phyloP scores from a whole-genome alignment of 1,140 invertebrate genomes.

The Ephestia elutella region DNA sequence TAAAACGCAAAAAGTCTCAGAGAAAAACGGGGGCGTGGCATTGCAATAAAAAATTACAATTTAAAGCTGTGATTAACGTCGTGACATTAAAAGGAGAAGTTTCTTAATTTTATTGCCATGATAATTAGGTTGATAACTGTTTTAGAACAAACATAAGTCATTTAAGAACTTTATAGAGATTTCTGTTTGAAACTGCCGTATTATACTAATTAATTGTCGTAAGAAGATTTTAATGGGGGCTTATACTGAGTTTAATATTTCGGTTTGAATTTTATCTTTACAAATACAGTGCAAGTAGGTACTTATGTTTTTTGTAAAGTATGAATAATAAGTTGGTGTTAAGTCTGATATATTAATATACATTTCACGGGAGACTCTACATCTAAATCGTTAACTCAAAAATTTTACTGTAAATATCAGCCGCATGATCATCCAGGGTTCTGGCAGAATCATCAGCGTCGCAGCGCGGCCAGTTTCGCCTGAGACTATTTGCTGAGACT shows the following conservation, averaged over 20 bases:
- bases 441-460: too few species aligned
- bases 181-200: slow-evolving; percentile 65
- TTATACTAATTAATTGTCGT: slow-evolving; percentile 70
- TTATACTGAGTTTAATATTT: slow-evolving; percentile 22
- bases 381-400: too few species aligned
- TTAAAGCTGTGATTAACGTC: slow-evolving; percentile 45
- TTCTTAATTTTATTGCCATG: slow-evolving; percentile 56
- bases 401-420: too few species aligned
- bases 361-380: too few species aligned
- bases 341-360: too few species aligned
- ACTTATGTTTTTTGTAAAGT: too few species aligned
- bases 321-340: too few species aligned
- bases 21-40: slow-evolving; percentile 34
- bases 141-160: slow-evolving; percentile 64
- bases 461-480: too few species aligned
- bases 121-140: slow-evolving; percentile 66
- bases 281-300: too few species aligned
- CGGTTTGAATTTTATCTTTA: not conserved
- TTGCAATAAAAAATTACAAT: slow-evolving; percentile 31
- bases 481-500: too few species aligned
- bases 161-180: slow-evolving; percentile 53
- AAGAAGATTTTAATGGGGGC: slow-evolving; percentile 55
- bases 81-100: slow-evolving; percentile 35
- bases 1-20: slow-evolving; percentile 41
- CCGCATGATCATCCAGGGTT: too few species aligned